phyloP scores from a whole-genome alignment of 2,888 invertebrate genomes.

The Xanthorhoe designata region DNA sequence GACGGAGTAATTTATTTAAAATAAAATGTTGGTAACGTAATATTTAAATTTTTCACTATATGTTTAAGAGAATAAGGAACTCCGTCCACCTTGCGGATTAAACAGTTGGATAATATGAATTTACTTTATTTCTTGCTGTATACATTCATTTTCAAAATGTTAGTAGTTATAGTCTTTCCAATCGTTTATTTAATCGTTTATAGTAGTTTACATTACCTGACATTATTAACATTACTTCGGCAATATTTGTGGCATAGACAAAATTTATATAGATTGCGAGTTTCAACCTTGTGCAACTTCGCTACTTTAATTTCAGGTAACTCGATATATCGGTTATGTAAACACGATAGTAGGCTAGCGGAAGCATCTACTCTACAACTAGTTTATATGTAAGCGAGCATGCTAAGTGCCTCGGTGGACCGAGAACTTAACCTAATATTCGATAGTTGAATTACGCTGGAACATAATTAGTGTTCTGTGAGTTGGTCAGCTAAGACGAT shows the following conservation, averaged over 20 bases:
- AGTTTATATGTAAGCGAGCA: conserved; percentile 72
- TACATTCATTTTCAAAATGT: too few species aligned
- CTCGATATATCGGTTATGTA: conserved; percentile 25
- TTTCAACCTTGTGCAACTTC: conserved; percentile 6
- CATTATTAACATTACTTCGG: too few species aligned
- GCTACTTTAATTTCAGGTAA: conserved; percentile 33
- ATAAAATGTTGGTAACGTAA: neutral
- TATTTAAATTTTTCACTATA: too few species aligned
- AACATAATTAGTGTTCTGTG: conserved; percentile 76
- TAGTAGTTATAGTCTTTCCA: too few species aligned
- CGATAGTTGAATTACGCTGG: conserved; percentile 78
- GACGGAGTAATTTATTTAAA: neutral
- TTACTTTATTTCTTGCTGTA: too few species aligned
- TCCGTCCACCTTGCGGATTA: too few species aligned
- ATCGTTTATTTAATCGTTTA: too few species aligned
- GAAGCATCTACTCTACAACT: conserved; percentile 51
- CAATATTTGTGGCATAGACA: neutral
- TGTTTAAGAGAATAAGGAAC: too few species aligned
- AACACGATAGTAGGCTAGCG: conserved; percentile 27
- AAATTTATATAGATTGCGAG: neutral
- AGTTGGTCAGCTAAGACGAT: conserved; percentile 70
- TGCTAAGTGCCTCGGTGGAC: conserved; percentile 73
- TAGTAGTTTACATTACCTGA: too few species aligned
- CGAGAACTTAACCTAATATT: conserved; percentile 83
- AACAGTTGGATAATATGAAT: too few species aligned